A percentile compares a stretch with the other conserved stretches of the same genome.
Conservation (phyloP, 2,113 vertebrate species). For the Tiliqua scincoides region DNA sequence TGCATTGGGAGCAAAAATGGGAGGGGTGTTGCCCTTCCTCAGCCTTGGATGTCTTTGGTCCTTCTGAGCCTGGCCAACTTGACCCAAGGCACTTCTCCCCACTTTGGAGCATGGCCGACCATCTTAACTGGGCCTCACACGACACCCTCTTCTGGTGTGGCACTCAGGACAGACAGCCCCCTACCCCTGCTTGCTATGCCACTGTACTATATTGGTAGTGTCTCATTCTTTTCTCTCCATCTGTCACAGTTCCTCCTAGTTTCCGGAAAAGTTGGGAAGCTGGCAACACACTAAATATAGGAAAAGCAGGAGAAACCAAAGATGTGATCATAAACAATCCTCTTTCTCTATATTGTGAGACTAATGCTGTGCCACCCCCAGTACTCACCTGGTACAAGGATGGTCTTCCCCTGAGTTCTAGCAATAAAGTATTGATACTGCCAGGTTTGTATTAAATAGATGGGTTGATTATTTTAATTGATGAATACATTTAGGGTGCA, state of each 20-base stretch:
- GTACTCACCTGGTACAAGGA: constrained; percentile 95
- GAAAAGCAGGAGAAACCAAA: constrained; percentile 76
- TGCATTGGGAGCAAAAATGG: background rate
- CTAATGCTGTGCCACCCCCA: constrained; percentile 91
- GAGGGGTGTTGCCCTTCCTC: too few species aligned
- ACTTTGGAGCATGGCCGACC: too few species aligned
- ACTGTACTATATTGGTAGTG: too few species aligned
- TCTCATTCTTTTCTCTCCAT: background rate
- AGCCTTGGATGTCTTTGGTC: too few species aligned
- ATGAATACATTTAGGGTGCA: too few species aligned
- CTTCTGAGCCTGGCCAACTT: too few species aligned
- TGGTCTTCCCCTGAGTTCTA: constrained; percentile 82
- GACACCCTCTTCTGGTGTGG: too few species aligned
- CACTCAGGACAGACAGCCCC: too few species aligned
- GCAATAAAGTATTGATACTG: constrained; percentile 86
- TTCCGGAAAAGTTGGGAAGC: constrained; percentile 84
- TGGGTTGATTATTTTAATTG: background rate
- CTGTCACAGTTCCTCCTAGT: constrained; percentile 88
- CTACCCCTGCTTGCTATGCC: too few species aligned
- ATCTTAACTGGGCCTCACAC: too few species aligned
- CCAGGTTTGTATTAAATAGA: constrained; percentile 80
- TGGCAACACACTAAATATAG: constrained; percentile 70
- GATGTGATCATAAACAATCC: constrained; percentile 93
- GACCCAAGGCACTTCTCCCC: too few species aligned
- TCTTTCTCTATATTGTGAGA: constrained; percentile 92